These are phyloP conservation scores for Protophormia terraenovae DNA, from an alignment of 2,888 invertebrate genomes.

Conservation along the genomic window DNA sequence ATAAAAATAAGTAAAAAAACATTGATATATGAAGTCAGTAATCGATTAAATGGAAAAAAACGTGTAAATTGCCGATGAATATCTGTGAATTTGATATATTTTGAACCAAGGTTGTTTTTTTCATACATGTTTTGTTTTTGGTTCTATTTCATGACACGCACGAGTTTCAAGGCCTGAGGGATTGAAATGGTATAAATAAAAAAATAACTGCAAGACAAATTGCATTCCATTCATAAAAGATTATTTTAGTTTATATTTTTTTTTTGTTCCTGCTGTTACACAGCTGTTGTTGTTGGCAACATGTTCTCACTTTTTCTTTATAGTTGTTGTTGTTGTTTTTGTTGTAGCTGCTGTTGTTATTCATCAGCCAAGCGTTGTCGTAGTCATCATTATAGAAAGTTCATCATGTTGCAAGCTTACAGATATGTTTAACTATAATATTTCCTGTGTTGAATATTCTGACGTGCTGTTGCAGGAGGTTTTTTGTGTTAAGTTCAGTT, in stretches of 20 bases:
- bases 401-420: conserved; percentile 51
- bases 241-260: conserved; percentile 35
- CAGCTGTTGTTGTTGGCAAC: conserved; percentile 12
- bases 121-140: neutral
- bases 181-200: conserved; percentile 15
- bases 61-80: conserved; percentile 62
- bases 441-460: conserved; percentile 61
- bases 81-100: conserved; percentile 55
- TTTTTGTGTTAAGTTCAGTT: conserved; percentile 6
- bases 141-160: conserved; percentile 33
- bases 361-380: conserved; percentile 41
- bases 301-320: conserved; percentile 24
- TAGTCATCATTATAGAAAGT: conserved; percentile 25
- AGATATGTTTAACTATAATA: conserved; percentile 54
- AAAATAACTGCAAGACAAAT: conserved; percentile 50
- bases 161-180: conserved; percentile 43
- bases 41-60: conserved; percentile 47
- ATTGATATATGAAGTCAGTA: neutral
- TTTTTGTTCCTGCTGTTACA: neutral
- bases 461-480: conserved; percentile 37
- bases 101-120: neutral
- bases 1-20: too few species aligned
- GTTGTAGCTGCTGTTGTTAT: neutral
- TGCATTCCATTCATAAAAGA: conserved; percentile 59
- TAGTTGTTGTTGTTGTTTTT: conserved; percentile 1